Evolutionary conservation across 2,113 vertebrate genomes (phyloP).

Genomic region (Phocoena phocoena): DNA sequence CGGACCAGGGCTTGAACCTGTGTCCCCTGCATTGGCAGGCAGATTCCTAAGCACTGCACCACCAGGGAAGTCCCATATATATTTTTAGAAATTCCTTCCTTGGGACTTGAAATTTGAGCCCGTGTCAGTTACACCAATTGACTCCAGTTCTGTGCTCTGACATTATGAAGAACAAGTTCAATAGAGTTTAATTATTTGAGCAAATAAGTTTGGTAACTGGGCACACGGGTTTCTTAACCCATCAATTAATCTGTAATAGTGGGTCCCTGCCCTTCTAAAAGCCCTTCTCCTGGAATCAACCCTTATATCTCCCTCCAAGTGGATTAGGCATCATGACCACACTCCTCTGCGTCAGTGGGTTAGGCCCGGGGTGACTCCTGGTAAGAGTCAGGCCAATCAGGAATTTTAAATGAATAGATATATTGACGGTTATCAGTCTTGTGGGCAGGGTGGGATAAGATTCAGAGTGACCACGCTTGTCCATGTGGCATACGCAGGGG

Average conservation of each 20-base stretch:
- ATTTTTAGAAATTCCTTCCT: background rate
- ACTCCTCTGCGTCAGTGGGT: background rate
- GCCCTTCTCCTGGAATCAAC: background rate
- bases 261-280: background rate
- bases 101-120: background rate
- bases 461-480: background rate
- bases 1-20: too few relatives aligned
- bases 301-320: background rate
- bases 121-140: background rate
- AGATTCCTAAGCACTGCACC: too few relatives aligned
- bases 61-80: too few relatives aligned
- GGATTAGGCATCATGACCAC: background rate
- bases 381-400: background rate
- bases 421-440: fast-evolving
- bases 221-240: background rate
- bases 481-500: background rate
- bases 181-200: background rate
- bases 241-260: too few relatives aligned
- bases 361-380: background rate
- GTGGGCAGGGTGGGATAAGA: background rate
- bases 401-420: background rate
- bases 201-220: background rate
- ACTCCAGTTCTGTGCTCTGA: background rate
- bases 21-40: too few relatives aligned
- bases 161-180: background rate